These are phyloP conservation scores for Megamerina dolium DNA, from an alignment of 2,888 invertebrate genomes.

Conservation along the genomic window DNA sequence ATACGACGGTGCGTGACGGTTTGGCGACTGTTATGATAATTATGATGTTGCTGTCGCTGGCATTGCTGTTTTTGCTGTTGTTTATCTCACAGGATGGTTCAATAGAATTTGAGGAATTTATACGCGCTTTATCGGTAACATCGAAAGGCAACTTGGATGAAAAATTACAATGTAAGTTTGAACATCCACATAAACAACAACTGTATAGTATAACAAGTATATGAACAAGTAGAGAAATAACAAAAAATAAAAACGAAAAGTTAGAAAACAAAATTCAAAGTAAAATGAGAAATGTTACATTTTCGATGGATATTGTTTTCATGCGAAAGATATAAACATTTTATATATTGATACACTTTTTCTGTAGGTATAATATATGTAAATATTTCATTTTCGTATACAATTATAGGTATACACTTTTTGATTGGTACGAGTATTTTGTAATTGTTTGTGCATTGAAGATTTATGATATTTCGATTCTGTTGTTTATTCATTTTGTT, in stretches of 20 bases:
- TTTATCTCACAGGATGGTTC: slow-evolving; percentile 77
- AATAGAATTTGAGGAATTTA: slow-evolving; percentile 99
- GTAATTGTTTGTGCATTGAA: slow-evolving; percentile 4
- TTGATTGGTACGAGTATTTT: slow-evolving; percentile 5
- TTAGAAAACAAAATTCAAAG: not conserved
- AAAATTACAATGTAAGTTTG: slow-evolving; percentile 91
- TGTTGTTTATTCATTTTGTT: too few relatives aligned
- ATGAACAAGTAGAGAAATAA: too few relatives aligned
- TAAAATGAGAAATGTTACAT: not conserved
- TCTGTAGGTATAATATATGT: too few relatives aligned
- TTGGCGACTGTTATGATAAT: too few relatives aligned
- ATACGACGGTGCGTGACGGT: too few relatives aligned
- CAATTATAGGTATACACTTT: too few relatives aligned
- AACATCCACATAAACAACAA: not conserved
- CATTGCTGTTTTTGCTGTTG: not conserved
- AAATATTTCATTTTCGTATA: too few relatives aligned
- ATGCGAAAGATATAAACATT: too few relatives aligned
- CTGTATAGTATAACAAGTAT: too few relatives aligned
- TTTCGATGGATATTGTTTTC: too few relatives aligned
- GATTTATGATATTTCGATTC: slow-evolving; percentile 4
- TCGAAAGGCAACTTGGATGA: slow-evolving; percentile 97
- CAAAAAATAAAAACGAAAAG: not conserved
- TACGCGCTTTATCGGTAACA: slow-evolving; percentile 95
- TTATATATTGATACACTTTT: too few relatives aligned
- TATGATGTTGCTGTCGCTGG: too few relatives aligned